phyloP scores from a whole-genome alignment of 1,140 invertebrate species.

The Tenebrio molitor region DNA sequence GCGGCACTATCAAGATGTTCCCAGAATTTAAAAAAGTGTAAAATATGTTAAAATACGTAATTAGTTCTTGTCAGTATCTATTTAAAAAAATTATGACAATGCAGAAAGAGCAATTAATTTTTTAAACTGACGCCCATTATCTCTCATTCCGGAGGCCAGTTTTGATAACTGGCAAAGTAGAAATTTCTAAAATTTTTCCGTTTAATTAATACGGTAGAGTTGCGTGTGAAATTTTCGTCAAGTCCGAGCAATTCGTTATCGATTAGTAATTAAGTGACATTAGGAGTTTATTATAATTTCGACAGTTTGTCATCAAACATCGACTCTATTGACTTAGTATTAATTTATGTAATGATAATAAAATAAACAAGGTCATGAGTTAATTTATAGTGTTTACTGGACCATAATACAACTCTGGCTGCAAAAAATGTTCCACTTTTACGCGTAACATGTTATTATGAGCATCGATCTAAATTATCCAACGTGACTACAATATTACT shows the following conservation, averaged over 20 bases:
- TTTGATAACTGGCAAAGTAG: too few species aligned
- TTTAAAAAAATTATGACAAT: too few species aligned
- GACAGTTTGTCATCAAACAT: slow-evolving; percentile 26
- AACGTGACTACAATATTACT: slow-evolving; percentile 39
- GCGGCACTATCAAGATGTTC: too few species aligned
- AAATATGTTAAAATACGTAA: too few species aligned
- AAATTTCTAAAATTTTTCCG: too few species aligned
- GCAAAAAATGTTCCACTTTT: slow-evolving; percentile 42
- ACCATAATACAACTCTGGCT: slow-evolving; percentile 34
- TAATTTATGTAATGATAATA: slow-evolving; percentile 45
- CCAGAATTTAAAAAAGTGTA: too few species aligned
- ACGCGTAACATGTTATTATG: slow-evolving; percentile 35
- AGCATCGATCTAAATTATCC: slow-evolving; percentile 39
- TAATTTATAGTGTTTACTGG: slow-evolving; percentile 45
- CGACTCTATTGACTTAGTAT: slow-evolving; percentile 41
- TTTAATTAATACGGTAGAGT: too few species aligned
- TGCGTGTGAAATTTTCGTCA: too few species aligned
- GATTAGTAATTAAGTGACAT: slow-evolving; percentile 13
- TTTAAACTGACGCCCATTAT: too few species aligned
- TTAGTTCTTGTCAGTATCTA: too few species aligned
- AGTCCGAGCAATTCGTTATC: slow-evolving; percentile 18
- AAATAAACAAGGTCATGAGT: slow-evolving; percentile 45
- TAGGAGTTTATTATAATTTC: slow-evolving; percentile 5
- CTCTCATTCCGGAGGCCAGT: too few species aligned
- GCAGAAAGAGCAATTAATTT: too few species aligned